Evolutionary conservation across 1,140 invertebrate genomes (phyloP).

Genomic region (Hycleus phaleratus): DNA sequence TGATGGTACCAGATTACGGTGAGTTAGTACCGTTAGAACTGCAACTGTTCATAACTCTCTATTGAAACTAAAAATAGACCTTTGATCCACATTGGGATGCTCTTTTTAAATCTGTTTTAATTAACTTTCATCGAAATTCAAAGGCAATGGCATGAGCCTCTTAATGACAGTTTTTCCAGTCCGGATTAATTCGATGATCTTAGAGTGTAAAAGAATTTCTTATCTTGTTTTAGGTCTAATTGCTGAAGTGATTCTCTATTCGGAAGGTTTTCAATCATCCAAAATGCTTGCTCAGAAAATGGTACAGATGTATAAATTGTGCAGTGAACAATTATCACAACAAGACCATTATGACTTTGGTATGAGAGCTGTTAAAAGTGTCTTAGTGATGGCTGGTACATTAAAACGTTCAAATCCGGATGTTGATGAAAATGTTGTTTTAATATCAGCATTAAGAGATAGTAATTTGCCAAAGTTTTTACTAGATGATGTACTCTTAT

Average conservation of each 20-base stretch:
- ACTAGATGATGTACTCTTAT: conserved; percentile 74
- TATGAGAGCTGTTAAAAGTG: conserved; percentile 69
- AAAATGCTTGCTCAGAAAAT: conserved; percentile 81
- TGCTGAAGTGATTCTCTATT: conserved; percentile 86
- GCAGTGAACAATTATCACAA: conserved; percentile 84
- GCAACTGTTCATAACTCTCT: too few relatives aligned
- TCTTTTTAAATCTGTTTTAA: too few relatives aligned
- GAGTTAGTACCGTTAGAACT: conserved; percentile 18
- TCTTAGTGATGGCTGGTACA: conserved; percentile 79
- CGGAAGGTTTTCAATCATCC: conserved; percentile 84
- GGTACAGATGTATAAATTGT: conserved; percentile 86
- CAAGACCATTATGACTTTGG: conserved; percentile 93
- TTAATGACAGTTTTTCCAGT: too few relatives aligned
- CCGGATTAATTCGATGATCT: too few relatives aligned
- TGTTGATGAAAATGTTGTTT: conserved; percentile 67
- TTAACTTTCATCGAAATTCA: too few relatives aligned
- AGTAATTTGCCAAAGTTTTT: conserved; percentile 91
- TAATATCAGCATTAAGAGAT: conserved; percentile 78
- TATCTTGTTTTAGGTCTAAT: conserved; percentile 59
- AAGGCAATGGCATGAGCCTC: too few relatives aligned
- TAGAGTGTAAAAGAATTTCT: background rate
- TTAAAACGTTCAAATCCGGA: conserved; percentile 78
- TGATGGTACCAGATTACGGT: conserved; percentile 92
- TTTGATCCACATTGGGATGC: too few relatives aligned
- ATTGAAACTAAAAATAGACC: too few relatives aligned